A percentile compares a stretch with the other conserved stretches of the same genome.
Conservation (phyloP, 1,140 invertebrate species). For the Coenobita brevimanus region DNA sequence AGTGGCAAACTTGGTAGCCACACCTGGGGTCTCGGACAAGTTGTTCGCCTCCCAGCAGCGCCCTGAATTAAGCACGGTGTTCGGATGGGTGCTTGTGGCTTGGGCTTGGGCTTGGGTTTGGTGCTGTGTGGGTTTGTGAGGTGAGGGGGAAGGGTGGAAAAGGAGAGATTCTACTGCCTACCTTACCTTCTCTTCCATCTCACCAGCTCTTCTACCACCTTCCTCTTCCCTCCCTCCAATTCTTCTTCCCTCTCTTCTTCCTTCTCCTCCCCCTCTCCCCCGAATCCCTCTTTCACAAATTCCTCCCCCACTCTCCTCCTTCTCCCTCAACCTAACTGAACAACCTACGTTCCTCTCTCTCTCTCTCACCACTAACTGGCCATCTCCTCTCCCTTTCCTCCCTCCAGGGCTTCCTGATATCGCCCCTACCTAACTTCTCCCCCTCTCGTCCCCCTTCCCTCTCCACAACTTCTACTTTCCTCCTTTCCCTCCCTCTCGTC, state of each 20-base stretch:
- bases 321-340: background rate
- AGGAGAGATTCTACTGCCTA: too few relatives aligned
- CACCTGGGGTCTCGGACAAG: conserved; percentile 47
- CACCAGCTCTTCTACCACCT: too few relatives aligned
- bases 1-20: conserved; percentile 48
- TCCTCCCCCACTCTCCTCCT: background rate
- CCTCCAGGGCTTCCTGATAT: too few relatives aligned
- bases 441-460: too few relatives aligned
- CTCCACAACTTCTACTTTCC: too few relatives aligned
- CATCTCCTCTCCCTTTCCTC: too few relatives aligned
- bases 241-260: background rate
- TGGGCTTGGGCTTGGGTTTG: background rate
- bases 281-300: background rate
- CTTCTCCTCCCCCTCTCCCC: background rate
- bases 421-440: too few relatives aligned
- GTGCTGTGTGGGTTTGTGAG: background rate
- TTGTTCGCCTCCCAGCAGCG: conserved; percentile 22
- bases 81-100: background rate
- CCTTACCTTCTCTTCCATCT: too few relatives aligned
- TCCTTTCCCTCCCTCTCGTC: too few relatives aligned
- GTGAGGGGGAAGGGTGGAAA: too few relatives aligned
- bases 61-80: conserved; percentile 31
- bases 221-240: background rate
- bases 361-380: too few relatives aligned
- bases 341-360: background rate